Evolutionary conservation across 92 coral and sea anemone genomes (phyloP).

Genomic region (Pocillopora grandis): DNA sequence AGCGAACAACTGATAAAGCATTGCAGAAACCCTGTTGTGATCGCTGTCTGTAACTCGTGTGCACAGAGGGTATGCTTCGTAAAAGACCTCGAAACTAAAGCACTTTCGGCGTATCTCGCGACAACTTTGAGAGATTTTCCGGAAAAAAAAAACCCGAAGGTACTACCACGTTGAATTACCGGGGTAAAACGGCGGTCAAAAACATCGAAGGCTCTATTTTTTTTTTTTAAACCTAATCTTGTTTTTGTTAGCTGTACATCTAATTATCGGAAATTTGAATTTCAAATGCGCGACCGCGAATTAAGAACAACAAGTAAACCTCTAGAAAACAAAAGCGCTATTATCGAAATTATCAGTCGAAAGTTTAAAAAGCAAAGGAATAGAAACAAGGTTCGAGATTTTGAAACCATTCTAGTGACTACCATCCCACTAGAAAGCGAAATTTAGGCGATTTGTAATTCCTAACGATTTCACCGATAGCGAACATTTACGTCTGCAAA

Average conservation of each 20-base stretch:
- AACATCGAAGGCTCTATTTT: neutral
- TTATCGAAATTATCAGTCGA: neutral
- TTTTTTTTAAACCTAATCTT: neutral
- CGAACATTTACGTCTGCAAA: neutral
- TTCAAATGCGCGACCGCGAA: constrained; percentile 9
- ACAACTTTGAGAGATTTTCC: neutral
- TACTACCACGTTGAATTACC: neutral
- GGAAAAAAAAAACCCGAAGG: neutral
- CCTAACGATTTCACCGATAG: neutral
- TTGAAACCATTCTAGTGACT: neutral
- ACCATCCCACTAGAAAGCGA: neutral
- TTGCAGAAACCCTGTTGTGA: constrained; percentile 23
- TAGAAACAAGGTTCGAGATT: neutral
- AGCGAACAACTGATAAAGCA: neutral
- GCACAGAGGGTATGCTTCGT: neutral
- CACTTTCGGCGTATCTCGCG: neutral
- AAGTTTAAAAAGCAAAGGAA: neutral
- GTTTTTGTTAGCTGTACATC: neutral
- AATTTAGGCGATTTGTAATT: neutral
- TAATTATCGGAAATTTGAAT: constrained; percentile 5
- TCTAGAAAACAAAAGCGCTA: constrained; percentile 19
- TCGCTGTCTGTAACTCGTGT: constrained; percentile 8
- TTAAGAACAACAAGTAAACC: neutral
- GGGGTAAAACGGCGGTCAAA: neutral
- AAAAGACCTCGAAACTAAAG: neutral